Percentiles rank a stretch among this genome's conserved stretches.
Conservation (phyloP, 2,113 vertebrate genomes). For the Tylochromis polylepis region DNA sequence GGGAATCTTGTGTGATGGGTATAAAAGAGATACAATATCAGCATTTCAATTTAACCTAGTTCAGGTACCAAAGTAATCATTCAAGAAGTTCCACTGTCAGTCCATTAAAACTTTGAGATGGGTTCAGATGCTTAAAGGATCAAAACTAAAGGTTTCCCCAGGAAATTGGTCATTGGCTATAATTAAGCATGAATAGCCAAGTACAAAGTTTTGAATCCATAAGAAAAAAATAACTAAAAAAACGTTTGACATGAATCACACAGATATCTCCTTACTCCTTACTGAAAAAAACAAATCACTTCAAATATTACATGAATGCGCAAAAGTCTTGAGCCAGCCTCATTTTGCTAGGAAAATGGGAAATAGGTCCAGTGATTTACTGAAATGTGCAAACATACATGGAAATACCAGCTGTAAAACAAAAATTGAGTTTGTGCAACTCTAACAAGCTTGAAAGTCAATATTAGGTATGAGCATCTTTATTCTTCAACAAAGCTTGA, state of each 20-base stretch:
- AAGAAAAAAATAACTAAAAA: fast-evolving
- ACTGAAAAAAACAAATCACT: not conserved
- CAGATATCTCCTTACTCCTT: not conserved
- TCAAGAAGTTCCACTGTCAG: not conserved
- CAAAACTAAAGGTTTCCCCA: not conserved
- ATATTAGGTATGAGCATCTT: too few relatives aligned
- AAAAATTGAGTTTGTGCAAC: too few relatives aligned
- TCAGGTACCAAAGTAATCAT: not conserved
- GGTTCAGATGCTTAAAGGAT: not conserved
- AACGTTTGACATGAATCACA: not conserved
- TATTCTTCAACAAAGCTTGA: too few relatives aligned
- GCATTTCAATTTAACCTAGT: not conserved
- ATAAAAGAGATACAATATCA: not conserved
- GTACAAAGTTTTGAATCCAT: not conserved
- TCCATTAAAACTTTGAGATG: not conserved
- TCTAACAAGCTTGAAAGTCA: too few relatives aligned
- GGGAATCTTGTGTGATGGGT: not conserved
- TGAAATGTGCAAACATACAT: too few relatives aligned
- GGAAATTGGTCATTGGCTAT: not conserved
- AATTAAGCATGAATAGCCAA: not conserved
- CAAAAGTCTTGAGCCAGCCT: not conserved
- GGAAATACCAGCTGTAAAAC: too few relatives aligned
- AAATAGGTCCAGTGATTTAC: too few relatives aligned
- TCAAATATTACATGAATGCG: not conserved
- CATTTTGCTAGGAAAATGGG: too few relatives aligned